These are phyloP conservation scores for Myocastor coypus DNA, from an alignment of 2,113 vertebrate genomes.

Conservation along the genomic window DNA sequence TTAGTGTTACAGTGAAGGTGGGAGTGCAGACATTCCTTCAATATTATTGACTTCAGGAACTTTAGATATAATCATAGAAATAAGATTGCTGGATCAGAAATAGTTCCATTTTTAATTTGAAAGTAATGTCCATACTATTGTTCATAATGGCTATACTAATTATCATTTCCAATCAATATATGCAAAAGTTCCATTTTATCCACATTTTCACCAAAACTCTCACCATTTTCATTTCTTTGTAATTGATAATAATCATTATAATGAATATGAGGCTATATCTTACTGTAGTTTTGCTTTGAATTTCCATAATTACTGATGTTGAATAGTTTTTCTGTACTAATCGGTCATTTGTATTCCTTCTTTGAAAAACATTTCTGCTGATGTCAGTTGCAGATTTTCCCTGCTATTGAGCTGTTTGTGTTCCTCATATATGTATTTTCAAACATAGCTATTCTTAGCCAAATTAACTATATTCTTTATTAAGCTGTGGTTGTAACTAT, in stretches of 20 bases:
- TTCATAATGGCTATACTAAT: not conserved
- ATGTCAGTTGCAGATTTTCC: not conserved
- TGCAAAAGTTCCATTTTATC: not conserved
- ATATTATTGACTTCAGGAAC: not conserved
- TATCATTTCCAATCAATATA: not conserved
- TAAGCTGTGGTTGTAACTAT: not conserved
- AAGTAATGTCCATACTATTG: not conserved
- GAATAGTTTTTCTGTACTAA: not conserved
- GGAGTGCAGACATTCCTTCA: not conserved
- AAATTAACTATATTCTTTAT: not conserved
- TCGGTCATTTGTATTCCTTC: not conserved
- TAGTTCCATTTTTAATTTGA: not conserved
- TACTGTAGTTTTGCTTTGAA: too few species aligned
- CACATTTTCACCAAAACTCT: not conserved
- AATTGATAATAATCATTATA: not conserved
- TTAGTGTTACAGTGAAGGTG: not conserved
- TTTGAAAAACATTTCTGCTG: not conserved
- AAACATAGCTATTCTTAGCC: slow-evolving; percentile 11
- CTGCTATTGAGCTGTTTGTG: not conserved
- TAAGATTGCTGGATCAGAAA: not conserved
- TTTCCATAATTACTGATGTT: not conserved
- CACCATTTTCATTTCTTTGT: not conserved
- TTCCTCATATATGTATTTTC: not conserved
- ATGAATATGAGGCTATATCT: not conserved
- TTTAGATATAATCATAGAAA: not conserved